phyloP scores from a whole-genome alignment of 2,888 invertebrate species.

The Synergus laeviventris region DNA sequence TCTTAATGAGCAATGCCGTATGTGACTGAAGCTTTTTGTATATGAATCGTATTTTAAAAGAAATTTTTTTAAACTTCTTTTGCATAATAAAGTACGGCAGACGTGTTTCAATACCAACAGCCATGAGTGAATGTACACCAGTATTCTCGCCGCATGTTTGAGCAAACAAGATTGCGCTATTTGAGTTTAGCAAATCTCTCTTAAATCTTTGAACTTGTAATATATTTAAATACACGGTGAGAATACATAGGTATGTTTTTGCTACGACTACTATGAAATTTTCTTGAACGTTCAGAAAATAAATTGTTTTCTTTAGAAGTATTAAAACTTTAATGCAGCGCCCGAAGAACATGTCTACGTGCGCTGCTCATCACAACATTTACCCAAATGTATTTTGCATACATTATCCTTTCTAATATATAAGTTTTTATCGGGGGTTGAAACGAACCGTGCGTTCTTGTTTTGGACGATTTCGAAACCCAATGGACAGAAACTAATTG shows the following conservation, averaged over 20 bases:
- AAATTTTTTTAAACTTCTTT: background rate
- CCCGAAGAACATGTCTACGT: background rate
- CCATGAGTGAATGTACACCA: conserved; percentile 9
- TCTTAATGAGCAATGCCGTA: conserved; percentile 20
- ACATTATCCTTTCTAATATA: background rate
- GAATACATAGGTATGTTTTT: conserved; percentile 25
- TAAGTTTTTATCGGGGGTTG: conserved; percentile 40
- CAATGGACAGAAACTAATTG: no score
- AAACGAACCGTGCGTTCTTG: no score
- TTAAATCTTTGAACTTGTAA: conserved; percentile 12
- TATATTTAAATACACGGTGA: conserved; percentile 27
- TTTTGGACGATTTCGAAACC: no score
- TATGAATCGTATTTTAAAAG: background rate
- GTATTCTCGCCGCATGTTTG: conserved; percentile 14
- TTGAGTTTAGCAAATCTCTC: background rate
- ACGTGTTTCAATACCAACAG: conserved; percentile 12
- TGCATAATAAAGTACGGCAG: conserved; percentile 10
- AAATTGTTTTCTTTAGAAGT: conserved; percentile 37
- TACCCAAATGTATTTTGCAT: background rate
- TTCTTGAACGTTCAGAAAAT: conserved; percentile 27
- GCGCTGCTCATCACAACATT: background rate
- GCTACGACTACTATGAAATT: conserved; percentile 26
- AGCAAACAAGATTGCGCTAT: background rate
- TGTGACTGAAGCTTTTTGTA: background rate
- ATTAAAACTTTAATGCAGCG: background rate